A percentile compares a stretch with the other conserved stretches of the same genome.
Conservation (phyloP, 2,888 invertebrate species). For the Phalera bucephala region DNA sequence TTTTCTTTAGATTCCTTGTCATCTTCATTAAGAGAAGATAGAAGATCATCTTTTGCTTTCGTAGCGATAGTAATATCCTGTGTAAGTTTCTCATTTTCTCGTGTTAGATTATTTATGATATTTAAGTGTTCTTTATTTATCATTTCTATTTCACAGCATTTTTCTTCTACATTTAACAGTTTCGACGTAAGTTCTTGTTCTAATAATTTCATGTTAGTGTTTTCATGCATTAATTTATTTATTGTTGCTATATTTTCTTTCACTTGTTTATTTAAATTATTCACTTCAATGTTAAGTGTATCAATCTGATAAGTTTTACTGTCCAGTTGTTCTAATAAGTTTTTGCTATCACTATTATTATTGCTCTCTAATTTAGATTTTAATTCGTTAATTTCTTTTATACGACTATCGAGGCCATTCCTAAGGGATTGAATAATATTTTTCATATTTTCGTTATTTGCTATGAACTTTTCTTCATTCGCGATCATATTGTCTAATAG, state of each 20-base stretch:
- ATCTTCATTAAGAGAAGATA: slow-evolving; percentile 35
- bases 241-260: slow-evolving; percentile 40
- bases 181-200: slow-evolving; percentile 41
- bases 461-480: slow-evolving; percentile 61
- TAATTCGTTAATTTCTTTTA: slow-evolving; percentile 52
- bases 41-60: slow-evolving; percentile 36
- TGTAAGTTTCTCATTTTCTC: slow-evolving; percentile 34
- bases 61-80: slow-evolving; percentile 24
- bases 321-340: slow-evolving; percentile 33
- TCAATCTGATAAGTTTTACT: slow-evolving; percentile 42
- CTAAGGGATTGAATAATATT: slow-evolving; percentile 63
- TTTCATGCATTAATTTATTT: slow-evolving; percentile 40
- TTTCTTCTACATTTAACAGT: slow-evolving; percentile 10
- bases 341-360: slow-evolving; percentile 13
- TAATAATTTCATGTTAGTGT: slow-evolving; percentile 26
- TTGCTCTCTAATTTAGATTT: slow-evolving; percentile 33
- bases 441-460: slow-evolving; percentile 69
- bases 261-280: slow-evolving; percentile 32
- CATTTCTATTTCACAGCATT: slow-evolving; percentile 20
- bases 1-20: slow-evolving; percentile 35
- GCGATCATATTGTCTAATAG: slow-evolving; percentile 55
- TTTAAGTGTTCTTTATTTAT: slow-evolving; percentile 25
- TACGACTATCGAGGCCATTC: slow-evolving; percentile 46
- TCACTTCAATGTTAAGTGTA: slow-evolving; percentile 5
- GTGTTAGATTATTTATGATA: slow-evolving; percentile 34